Evolutionary conservation across 1,140 invertebrate species (phyloP), one percentile per base, ranked within the genome.

Genomic region (Drosophila sulfurigaster): DNA sequence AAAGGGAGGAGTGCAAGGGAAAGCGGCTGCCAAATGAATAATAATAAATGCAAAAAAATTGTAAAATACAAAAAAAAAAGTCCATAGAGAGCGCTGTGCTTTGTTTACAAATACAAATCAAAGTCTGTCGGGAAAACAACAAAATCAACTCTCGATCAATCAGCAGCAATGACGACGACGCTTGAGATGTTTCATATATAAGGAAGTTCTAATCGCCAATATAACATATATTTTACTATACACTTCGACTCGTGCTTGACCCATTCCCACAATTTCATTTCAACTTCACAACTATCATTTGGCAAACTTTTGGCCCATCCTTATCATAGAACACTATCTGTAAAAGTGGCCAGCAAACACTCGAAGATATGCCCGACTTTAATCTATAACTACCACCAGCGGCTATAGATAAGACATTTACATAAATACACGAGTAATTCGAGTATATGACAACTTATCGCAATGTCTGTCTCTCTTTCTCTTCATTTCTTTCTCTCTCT

Each of bases 331-430:
- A 67, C 78, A 75, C 66, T 67, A 76, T 82, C 70, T 58, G 13
- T 4, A 66, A 59, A 30, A 68, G 46, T 77, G 58, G 49, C 69
- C 59, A 65, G 25, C 79, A 81, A 81, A 81, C 79, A 81, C 79
- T 74, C n/a, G 13, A 71, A 81, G 75, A 81, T 81, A 73, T 72
- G 67, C 65, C 81, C 74, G 69, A 62, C 78, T n/a, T 28, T 48
- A 52, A 70, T 41, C 49, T 35, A 52, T 35, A 59, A 63, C 32
- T 48, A 68, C 51, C 57, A 74, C 48, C 30, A 75, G 51, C 51
- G 45, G 28, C 38, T 72, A 54, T 69, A 68, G 68, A 78, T 75
- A 78, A 71, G 76, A 48, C 70, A 75, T 74, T 73, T 81, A 72
- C 56, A 58, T 80, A 65, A 62, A 64, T 54, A 32, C 41, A 20